These are phyloP conservation scores for Hippolais icterina DNA, from an alignment of 2,113 vertebrate species.

Conservation along the genomic window DNA sequence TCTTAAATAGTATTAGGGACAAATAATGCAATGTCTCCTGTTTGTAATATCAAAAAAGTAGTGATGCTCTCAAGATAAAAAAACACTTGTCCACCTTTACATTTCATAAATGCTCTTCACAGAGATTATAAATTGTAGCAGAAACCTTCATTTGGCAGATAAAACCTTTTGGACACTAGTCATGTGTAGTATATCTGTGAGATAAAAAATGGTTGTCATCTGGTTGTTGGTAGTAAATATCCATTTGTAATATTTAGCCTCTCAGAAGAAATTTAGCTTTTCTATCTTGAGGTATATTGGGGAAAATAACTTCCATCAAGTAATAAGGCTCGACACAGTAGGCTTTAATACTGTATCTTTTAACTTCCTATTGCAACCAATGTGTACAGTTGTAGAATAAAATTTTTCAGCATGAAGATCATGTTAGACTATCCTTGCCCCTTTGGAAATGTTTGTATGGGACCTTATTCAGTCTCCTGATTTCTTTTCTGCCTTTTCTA, in stretches of 20 bases:
- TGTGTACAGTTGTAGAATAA: not conserved
- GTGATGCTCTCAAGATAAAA: not conserved
- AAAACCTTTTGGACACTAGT: not conserved
- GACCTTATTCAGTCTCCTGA: not conserved
- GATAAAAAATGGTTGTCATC: not conserved
- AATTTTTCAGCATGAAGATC: not conserved
- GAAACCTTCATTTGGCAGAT: not conserved
- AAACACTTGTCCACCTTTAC: not conserved
- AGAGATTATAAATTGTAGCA: not conserved
- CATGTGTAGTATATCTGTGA: not conserved
- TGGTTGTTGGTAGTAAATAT: not conserved
- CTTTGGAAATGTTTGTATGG: not conserved
- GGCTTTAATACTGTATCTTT: not conserved
- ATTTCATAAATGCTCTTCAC: not conserved
- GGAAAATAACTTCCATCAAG: not conserved
- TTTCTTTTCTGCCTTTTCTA: not conserved
- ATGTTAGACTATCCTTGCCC: not conserved
- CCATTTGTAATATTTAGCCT: not conserved
- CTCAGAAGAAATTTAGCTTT: not conserved
- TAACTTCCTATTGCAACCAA: not conserved
- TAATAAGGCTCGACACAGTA: not conserved
- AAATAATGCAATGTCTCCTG: not conserved
- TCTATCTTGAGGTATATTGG: not conserved
- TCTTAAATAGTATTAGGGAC: not conserved
- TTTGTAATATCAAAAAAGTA: not conserved